phyloP scores from a whole-genome alignment of 2,888 invertebrate species.

The Drosophila mimica region DNA sequence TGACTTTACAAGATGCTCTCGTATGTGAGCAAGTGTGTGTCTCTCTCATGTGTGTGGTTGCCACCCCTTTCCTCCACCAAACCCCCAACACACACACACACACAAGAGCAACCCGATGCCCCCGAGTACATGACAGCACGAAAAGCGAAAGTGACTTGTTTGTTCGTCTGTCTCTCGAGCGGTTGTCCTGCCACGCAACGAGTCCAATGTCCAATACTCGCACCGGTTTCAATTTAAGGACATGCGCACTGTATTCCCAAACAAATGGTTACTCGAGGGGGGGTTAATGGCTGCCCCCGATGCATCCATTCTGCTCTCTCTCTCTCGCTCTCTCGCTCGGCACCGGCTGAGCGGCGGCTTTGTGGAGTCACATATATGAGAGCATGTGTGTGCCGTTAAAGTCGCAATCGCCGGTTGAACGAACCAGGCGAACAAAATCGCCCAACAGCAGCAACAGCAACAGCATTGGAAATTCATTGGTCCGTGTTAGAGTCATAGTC shows the following conservation, averaged over 20 bases:
- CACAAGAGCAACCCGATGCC: not conserved
- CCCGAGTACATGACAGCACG: conserved; percentile 37
- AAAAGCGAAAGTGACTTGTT: conserved; percentile 67
- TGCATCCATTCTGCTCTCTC: conserved; percentile 22
- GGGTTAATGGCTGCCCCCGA: conserved; percentile 1
- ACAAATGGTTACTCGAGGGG: not conserved
- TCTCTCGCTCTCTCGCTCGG: conserved; percentile 18
- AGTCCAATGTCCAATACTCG: conserved; percentile 36
- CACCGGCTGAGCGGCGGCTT: conserved; percentile 28
- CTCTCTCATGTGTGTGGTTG: conserved; percentile 18
- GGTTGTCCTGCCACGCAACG: conserved; percentile 52
- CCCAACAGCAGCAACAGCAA: conserved; percentile 53
- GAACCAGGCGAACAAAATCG: conserved; percentile 67
- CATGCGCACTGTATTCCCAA: conserved; percentile 42
- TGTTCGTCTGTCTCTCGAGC: conserved; percentile 18
- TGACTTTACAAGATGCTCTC: conserved; percentile 60
- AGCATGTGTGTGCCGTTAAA: conserved; percentile 49
- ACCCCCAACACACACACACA: not conserved
- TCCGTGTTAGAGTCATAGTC: conserved; percentile 32
- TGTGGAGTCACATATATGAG: conserved; percentile 25
- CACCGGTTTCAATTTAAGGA: conserved; percentile 30
- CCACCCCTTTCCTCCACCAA: conserved; percentile 42
- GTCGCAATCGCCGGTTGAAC: conserved; percentile 72
- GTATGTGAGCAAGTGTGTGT: conserved; percentile 20
- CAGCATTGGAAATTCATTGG: conserved; percentile 75